Percentiles rank a stretch among this genome's conserved stretches.
Conservation (phyloP, 2,113 vertebrate species). For the Pungitius pungitius region DNA sequence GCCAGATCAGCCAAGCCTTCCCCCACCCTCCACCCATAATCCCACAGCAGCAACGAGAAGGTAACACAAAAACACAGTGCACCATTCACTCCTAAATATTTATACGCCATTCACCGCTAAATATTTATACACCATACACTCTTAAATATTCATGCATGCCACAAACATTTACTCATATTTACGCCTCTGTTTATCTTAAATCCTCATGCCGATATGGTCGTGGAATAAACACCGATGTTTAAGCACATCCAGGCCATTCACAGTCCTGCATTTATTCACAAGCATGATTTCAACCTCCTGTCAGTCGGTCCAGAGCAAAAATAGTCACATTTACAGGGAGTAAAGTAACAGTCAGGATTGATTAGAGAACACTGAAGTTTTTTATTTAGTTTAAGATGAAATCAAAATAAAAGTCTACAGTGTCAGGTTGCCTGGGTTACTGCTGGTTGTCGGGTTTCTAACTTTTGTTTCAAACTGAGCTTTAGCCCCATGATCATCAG, state of each 20-base stretch:
- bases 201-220: slow-evolving; percentile 3
- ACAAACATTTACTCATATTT: slow-evolving; percentile 37
- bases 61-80: slow-evolving; percentile 73
- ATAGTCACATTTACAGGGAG: slow-evolving; percentile 1
- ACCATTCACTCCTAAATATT: slow-evolving; percentile 28
- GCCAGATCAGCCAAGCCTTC: slow-evolving; percentile 99
- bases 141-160: slow-evolving; percentile 33
- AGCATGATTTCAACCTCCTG: slow-evolving; percentile 14
- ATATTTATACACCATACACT: slow-evolving; percentile 35
- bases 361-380: neutral
- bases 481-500: slow-evolving; percentile 57
- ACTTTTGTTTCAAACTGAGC: slow-evolving; percentile 35
- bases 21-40: slow-evolving; percentile 98
- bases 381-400: neutral
- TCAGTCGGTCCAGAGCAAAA: neutral
- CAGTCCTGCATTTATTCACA: slow-evolving; percentile 13
- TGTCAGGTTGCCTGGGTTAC: too few species aligned
- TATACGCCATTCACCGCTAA: slow-evolving; percentile 24
- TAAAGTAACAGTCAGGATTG: neutral
- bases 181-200: slow-evolving; percentile 19
- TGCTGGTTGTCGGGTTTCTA: neutral
- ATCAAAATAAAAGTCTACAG: neutral
- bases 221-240: slow-evolving; percentile 24
- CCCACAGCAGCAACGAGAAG: slow-evolving; percentile 99
- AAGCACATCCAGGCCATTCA: slow-evolving; percentile 8